Evolutionary conservation across 2,888 invertebrate species (phyloP), one percentile per base, ranked within the genome.

Genomic region (Plebejus anna): DNA sequence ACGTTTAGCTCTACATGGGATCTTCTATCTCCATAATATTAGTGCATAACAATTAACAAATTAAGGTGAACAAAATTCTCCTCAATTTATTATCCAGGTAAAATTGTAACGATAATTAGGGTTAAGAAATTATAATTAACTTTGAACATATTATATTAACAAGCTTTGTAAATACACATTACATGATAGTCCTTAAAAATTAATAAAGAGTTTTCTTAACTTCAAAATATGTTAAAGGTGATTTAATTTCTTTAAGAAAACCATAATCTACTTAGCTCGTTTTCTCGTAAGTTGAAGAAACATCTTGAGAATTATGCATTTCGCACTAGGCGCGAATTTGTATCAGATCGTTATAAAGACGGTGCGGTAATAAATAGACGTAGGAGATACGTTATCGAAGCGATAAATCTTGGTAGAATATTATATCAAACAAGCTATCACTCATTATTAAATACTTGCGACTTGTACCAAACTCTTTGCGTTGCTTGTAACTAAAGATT

Each of bases 331-430:
- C 85, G 84, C 82, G 84, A 87, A 88, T 55, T 55, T 55, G 13
- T 89, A 88, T 87, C 82, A 80, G 84, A 87, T 86, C 84, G 86
- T 87, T 86, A 87, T 88, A 88, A 87, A 88, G 86, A 87, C 85
- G 84, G 82, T 76, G 78, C 80, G 78, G 83, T 83, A 87, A 88
- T 90, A 89, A 89, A 90, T 89, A 88, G 85, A 83, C 81, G 83
- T 85, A 85, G 80, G 80, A 85, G 82, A 86, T 89, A 87, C 84
- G 85, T 87, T 86, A 88, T 87, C 88, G 83, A 79, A 82, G 81
- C 82, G 85, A 91, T 90, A 89, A 90, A 89, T 90, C 87, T 85
- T 79, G 57, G 78, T 22, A 22, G 22, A 22, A 79, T 79, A 80
- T 84, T 84, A 85, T 84, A 77, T 70, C 70, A 73, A 78, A 77